Base-by-base conservation (phyloP, 2,113 vertebrate species). In the Aythya baeri region DNA sequence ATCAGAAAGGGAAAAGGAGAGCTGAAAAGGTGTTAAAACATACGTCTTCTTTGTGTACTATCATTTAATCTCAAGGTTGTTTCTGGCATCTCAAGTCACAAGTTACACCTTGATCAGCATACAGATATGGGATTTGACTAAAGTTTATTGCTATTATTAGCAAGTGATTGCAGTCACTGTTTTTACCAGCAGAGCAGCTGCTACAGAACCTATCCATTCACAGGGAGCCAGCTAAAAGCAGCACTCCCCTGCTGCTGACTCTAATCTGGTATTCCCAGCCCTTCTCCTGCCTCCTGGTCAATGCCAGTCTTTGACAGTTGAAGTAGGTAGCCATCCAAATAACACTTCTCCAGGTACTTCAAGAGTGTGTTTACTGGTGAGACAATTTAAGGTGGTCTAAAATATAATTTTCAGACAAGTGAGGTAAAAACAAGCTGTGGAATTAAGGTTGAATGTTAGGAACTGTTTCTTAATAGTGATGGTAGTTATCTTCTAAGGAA, bases 101-200 rank as follows among this genome's bases (percentile, higher is more conserved):
- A 77, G 80, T 89, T 86, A 70, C 63, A 90, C 79, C 91, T 93
- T 89, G 70, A 89, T 91, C 88, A 92, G 73, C 73, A 86, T 78
- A 86, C 57, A 92, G 83, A 94, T 58, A 92, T 38, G 86, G 83
- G 84, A 92, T 96, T 95, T 93, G 71, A 83, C 74, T 93, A 93
- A 97, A 96, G 95, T 96, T 95, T 96, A 94, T 83, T 52, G 27
- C 97, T 97, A 97, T 97, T 96, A 88, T 94, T 97, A 97, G 95
- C 92, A 83, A 91, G 85, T 97, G 92, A 97, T 90, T 82, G 86
- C 84, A 89, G 86, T 78, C 70, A 82, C 86, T 94, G 63, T 95
- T 94, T 96, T 96, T 96, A 88, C n/a, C 96, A 91, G 71, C 74
- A 81, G 61, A 94, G 55, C 97, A 97, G 96, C 97, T 97, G 97